Percentiles rank a stretch among this genome's conserved stretches.
These are phyloP conservation scores for Teleiodes luculella DNA, from an alignment of 2,888 invertebrate species.

Conservation along the genomic window DNA sequence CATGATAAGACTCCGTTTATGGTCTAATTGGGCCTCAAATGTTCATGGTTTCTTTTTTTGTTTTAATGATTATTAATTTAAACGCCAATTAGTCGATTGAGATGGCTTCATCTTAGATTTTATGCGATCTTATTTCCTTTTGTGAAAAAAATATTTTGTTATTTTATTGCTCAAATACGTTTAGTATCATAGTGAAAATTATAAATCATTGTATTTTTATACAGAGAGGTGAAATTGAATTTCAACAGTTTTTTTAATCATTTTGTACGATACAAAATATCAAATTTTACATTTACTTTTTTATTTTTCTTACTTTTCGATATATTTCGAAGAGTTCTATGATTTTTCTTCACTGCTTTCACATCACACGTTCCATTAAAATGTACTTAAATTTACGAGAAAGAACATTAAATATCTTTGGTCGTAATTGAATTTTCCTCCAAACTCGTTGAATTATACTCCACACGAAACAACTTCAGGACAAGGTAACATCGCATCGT, in stretches of 20 bases:
- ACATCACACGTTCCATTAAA: too few species aligned
- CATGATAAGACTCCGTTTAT: constrained; percentile 68
- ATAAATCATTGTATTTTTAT: too few species aligned
- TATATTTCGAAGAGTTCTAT: too few species aligned
- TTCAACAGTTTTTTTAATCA: too few species aligned
- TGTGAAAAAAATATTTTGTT: not conserved
- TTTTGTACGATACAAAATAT: too few species aligned
- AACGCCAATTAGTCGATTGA: constrained; percentile 58
- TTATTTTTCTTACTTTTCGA: too few species aligned
- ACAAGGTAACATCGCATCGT: constrained; percentile 45
- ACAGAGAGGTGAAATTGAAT: too few species aligned
- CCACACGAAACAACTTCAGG: constrained; percentile 38
- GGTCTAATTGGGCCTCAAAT: constrained; percentile 54
- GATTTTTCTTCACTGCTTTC: too few species aligned
- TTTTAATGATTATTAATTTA: constrained; percentile 66
- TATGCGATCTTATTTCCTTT: constrained; percentile 19
- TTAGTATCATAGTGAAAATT: too few species aligned
- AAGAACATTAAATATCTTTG: not conserved
- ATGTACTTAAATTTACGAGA: too few species aligned
- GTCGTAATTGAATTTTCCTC: constrained; percentile 17
- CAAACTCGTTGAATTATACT: constrained; percentile 29
- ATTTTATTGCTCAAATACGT: not conserved
- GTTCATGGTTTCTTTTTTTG: constrained; percentile 56
- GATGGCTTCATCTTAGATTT: constrained; percentile 27
- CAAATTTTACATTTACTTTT: too few species aligned